Evolutionary conservation across 30 jellyfish, hydroid and myxozoan species (phyloP), one percentile per base, ranked within the genome.

Genomic region (Chrysaora quinquecirrha): DNA sequence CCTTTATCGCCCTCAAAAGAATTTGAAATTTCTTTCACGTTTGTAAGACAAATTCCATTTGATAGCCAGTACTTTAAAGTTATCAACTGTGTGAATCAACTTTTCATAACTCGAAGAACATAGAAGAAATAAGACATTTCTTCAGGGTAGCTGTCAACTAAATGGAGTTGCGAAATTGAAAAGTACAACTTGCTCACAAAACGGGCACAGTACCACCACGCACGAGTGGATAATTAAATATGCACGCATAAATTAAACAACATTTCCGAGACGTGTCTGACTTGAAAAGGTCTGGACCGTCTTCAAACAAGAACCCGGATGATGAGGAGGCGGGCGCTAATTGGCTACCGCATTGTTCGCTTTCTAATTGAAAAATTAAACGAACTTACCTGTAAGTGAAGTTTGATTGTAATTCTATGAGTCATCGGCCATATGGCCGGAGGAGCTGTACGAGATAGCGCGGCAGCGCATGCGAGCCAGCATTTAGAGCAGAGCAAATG

Each of bases 201-300:
- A 16, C 24, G 25, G 6, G 25, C 27, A 9, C 68, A 10, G 68
- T 25, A 52, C 27, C 68, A 52, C 68, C 92, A 82, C 92, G 92
- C 86, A 82, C 92, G 73, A 54, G 64, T 82, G 76, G 73, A 68
- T 65, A 82, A 30, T 68, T 46, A 68, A 30, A 1, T 34, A 68
- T 68, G 85, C 92, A 23, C 63, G 78, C 92, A 82, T 82, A 82
- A 49, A 68, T 82, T 82, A 82, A 1, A 25, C 52, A 22, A 25
- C 25, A 16, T 3, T 3, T n/a, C 21, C 67, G 50, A 70, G 90
- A 80, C 92, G 92, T 82, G 92, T 82, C 92, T 54, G 75, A 12
- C 78, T 27, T 64, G 56, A 20, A 52, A 52, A 6, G 58, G 58
- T 43, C 16, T 16, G 58, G 58, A 16, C 58, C 16, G 58, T n/a